Evolutionary conservation across 1,140 invertebrate species (phyloP), one percentile per base, ranked within the genome.

Genomic region (Drosophila tristis): DNA sequence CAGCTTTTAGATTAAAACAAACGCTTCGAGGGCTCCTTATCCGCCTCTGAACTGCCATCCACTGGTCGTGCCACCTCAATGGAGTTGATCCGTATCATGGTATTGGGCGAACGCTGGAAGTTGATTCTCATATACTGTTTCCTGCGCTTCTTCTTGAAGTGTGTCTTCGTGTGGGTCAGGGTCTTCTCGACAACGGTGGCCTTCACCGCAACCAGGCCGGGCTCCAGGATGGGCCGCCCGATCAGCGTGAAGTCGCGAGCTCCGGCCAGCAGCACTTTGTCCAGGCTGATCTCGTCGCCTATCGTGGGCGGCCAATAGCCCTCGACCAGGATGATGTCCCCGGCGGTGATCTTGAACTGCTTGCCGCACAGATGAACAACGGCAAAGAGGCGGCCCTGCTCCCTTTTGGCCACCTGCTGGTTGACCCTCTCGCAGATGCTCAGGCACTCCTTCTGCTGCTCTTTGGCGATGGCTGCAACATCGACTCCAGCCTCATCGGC

Each of bases 181-280:
- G 96, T 97, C 92, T 98, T 98, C 73, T 98, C 97, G 50, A 99
- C 95, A 5, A 99, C 95, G 35, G 97, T 98, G 0, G 96, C 97
- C 68, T 96, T 95, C 1, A 99, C 94, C 51, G 93, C 93, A 0
- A 97, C 96, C 31, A 97, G 91, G 51, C 95, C 95, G 26, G 93
- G 93, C 89, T 96, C 95, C 7, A 98, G 92, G 13, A 98, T 68
- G 0, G 98, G 98, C 53, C 95, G 93, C 45, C 98, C 97, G 68
- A 98, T 93, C 1, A 98, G 89, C 6, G 97, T 96, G 74, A 98
- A 98, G 91, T 98, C 96, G 68, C 93, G 94, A n/a, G 95, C 94
- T 2, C 97, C 98, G 31, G 97, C 95, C 16, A 98, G 76, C 9
- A 99, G 86, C 3, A 96, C 96, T 94, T 99, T 99, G 79, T 98